Conservation (phyloP, 2,888 invertebrate species). For the Tanytarsus gracilentus region DNA sequence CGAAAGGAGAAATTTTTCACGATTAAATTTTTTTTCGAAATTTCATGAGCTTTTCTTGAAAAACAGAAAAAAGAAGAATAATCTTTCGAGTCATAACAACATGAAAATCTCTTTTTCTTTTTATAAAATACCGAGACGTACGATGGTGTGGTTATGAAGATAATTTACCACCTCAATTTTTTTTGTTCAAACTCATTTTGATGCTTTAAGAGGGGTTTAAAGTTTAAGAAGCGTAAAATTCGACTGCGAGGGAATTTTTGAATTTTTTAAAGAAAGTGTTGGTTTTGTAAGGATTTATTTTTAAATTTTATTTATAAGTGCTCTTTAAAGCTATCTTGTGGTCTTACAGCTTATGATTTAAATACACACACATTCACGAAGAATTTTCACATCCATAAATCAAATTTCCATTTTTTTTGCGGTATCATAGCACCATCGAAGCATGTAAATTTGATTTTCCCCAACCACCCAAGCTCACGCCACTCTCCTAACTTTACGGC, state of each 20-base stretch:
- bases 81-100: not conserved
- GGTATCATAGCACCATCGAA: constrained; percentile 28
- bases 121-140: not conserved
- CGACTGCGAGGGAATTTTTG: no score
- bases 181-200: no score
- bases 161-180: not conserved
- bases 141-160: not conserved
- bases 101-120: not conserved
- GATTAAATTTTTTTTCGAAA: not conserved
- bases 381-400: constrained; percentile 23
- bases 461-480: not conserved
- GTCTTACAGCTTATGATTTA: not conserved
- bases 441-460: constrained; percentile 28
- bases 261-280: no score
- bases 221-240: no score
- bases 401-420: constrained; percentile 24
- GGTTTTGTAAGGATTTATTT: no score
- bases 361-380: not conserved
- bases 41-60: no score
- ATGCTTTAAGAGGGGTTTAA: no score
- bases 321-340: not conserved
- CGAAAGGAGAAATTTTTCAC: not conserved
- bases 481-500: not conserved
- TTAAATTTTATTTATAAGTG: no score
- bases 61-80: no score